Conservation (phyloP, 92 coral and sea anemone species). For the Phenganax stokvisi region DNA sequence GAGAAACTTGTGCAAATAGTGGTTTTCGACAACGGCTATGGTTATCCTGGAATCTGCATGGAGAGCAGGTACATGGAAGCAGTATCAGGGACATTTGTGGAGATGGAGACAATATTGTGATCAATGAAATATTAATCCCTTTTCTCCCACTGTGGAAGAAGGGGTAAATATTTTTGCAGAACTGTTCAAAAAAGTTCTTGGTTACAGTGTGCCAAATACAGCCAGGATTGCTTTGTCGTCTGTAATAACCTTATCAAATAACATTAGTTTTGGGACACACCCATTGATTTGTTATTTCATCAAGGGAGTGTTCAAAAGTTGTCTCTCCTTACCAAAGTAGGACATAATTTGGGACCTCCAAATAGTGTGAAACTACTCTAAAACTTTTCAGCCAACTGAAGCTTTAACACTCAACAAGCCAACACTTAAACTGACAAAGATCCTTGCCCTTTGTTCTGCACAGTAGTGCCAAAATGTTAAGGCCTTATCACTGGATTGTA, state of each 20-base stretch:
- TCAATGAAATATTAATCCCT: constrained; percentile 12
- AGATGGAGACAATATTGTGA: no score
- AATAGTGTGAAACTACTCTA: constrained; percentile 6
- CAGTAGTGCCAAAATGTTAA: constrained; percentile 38
- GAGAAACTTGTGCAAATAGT: neutral
- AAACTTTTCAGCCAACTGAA: constrained; percentile 24
- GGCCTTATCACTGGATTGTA: constrained; percentile 24
- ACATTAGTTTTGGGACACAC: constrained; percentile 8
- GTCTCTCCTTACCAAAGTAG: constrained; percentile 30
- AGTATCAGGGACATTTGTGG: no score
- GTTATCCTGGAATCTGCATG: neutral
- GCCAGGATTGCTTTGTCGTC: constrained; percentile 19
- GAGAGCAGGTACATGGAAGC: no score
- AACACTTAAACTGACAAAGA: constrained; percentile 42
- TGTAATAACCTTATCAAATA: neutral
- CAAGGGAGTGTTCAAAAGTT: constrained; percentile 33
- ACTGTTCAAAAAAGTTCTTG: neutral
- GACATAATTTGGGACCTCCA: constrained; percentile 35
- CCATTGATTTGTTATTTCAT: constrained; percentile 22
- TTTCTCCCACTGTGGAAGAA: constrained; percentile 5
- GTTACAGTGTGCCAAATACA: constrained; percentile 16
- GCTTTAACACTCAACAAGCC: constrained; percentile 18
- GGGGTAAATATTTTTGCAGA: neutral
- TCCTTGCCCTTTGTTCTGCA: constrained; percentile 30
- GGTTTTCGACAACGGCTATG: neutral